These are phyloP conservation scores for Leucophenga maculata DNA, from an alignment of 2,888 invertebrate genomes.

Conservation along the genomic window DNA sequence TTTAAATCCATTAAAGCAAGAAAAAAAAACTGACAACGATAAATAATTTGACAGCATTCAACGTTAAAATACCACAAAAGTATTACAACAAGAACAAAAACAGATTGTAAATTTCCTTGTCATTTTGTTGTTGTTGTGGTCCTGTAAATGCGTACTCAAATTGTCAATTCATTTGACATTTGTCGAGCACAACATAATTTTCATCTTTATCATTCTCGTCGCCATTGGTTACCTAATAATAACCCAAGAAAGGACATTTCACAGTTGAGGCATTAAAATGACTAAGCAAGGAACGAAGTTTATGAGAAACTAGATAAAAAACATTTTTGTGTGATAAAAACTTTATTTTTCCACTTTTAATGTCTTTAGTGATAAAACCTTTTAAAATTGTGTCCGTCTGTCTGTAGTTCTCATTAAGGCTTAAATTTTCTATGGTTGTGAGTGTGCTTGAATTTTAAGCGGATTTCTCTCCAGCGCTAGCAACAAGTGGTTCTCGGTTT, in stretches of 20 bases:
- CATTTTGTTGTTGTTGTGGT: neutral
- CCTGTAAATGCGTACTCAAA: slow-evolving; percentile 21
- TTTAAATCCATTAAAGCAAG: slow-evolving; percentile 35
- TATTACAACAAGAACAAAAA: slow-evolving; percentile 4
- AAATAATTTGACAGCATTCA: slow-evolving; percentile 14
- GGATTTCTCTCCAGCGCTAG: neutral
- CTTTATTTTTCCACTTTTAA: no score
- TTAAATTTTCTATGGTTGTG: no score
- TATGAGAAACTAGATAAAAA: no score
- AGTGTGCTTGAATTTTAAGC: no score
- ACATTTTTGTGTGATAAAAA: no score
- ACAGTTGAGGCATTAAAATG: neutral
- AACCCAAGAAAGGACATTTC: neutral
- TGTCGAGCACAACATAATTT: slow-evolving; percentile 13
- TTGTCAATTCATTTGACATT: slow-evolving; percentile 6
- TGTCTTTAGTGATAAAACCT: no score
- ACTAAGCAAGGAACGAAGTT: neutral
- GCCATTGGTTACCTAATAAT: neutral
- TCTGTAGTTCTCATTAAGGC: no score
- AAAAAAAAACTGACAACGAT: slow-evolving; percentile 22
- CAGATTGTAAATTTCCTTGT: neutral
- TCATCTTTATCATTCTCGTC: no score
- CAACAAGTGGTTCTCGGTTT: slow-evolving; percentile 26
- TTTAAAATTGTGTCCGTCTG: no score
- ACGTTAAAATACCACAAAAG: slow-evolving; percentile 9